phyloP scores from a whole-genome alignment of 2,797 vertebrate species.

The Acipenser ruthenus region DNA sequence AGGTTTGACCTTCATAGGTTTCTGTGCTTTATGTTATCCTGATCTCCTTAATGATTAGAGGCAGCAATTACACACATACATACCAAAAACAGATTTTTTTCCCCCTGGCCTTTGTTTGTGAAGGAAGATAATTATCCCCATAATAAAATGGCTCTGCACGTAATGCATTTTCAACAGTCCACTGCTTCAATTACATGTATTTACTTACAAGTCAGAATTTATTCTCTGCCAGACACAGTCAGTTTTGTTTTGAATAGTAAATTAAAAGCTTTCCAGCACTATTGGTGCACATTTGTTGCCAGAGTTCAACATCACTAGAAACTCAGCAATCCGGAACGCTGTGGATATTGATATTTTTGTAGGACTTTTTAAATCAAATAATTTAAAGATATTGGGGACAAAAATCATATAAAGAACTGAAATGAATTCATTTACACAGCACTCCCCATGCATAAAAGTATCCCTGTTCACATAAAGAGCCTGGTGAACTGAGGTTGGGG shows the following conservation, averaged over 20 bases:
- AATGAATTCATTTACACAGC: conserved; percentile 40
- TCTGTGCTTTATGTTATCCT: no score
- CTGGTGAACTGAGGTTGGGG: no score
- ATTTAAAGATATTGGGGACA: conserved; percentile 47
- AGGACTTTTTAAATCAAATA: conserved; percentile 45
- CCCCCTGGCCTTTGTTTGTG: conserved; percentile 45
- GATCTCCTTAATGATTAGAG: no score
- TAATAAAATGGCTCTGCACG: conserved; percentile 48
- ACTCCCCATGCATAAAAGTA: conserved; percentile 24
- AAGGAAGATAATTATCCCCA: conserved; percentile 58
- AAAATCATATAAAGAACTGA: conserved; percentile 15
- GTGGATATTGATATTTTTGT: conserved; percentile 26
- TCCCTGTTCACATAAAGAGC: no score
- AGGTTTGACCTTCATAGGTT: conserved; percentile 55
- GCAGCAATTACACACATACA: not conserved
- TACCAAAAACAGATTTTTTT: conserved; percentile 11
- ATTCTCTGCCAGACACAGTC: conserved; percentile 47
- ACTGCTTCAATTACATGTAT: conserved; percentile 60
- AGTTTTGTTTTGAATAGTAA: conserved; percentile 51
- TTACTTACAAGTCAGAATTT: conserved; percentile 61
- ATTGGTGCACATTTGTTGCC: conserved; percentile 39
- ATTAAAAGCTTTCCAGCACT: conserved; percentile 44
- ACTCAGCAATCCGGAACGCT: conserved; percentile 23
- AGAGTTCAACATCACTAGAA: conserved; percentile 21
- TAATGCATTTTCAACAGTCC: conserved; percentile 62